A percentile compares a stretch with the other conserved stretches of the same genome.
These are phyloP conservation scores for Pandemis heparana DNA, from an alignment of 2,888 invertebrate genomes.

Conservation along the genomic window DNA sequence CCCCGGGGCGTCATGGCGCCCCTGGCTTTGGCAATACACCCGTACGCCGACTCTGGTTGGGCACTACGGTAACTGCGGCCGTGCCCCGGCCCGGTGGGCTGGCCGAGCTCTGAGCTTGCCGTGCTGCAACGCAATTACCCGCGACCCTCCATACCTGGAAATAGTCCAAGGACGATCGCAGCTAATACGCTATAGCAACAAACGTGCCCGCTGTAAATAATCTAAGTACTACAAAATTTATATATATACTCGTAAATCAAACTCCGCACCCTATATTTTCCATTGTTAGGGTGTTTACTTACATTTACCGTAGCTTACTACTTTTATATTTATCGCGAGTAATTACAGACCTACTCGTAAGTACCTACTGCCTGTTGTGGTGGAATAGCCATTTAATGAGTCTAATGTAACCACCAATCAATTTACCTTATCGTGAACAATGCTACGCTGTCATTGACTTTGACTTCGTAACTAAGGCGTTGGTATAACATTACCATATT, in stretches of 20 bases:
- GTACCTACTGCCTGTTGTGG: neutral
- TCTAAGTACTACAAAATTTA: slow-evolving; percentile 11
- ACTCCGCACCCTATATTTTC: slow-evolving; percentile 15
- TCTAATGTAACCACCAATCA: neutral
- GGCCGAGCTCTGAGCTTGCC: slow-evolving; percentile 49
- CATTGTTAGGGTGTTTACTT: slow-evolving; percentile 7
- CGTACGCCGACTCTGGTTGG: neutral
- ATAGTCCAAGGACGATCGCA: slow-evolving; percentile 75
- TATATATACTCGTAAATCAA: slow-evolving; percentile 18
- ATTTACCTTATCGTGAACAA: neutral
- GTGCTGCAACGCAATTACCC: slow-evolving; percentile 81
- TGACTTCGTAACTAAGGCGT: neutral
- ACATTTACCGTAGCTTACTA: neutral
- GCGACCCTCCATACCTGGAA: slow-evolving; percentile 56
- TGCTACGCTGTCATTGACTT: neutral
- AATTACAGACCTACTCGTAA: neutral
- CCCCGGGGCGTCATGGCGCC: neutral
- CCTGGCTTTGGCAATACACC: neutral
- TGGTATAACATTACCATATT: no score
- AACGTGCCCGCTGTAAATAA: slow-evolving; percentile 19
- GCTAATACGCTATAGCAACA: slow-evolving; percentile 6
- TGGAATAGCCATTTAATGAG: neutral
- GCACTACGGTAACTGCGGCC: neutral
- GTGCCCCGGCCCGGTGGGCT: neutral
- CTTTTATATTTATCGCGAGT: neutral